Evolutionary conservation across 2,888 invertebrate species (phyloP), one percentile per base, ranked within the genome.

Genomic region (Ophion slaviceki): DNA sequence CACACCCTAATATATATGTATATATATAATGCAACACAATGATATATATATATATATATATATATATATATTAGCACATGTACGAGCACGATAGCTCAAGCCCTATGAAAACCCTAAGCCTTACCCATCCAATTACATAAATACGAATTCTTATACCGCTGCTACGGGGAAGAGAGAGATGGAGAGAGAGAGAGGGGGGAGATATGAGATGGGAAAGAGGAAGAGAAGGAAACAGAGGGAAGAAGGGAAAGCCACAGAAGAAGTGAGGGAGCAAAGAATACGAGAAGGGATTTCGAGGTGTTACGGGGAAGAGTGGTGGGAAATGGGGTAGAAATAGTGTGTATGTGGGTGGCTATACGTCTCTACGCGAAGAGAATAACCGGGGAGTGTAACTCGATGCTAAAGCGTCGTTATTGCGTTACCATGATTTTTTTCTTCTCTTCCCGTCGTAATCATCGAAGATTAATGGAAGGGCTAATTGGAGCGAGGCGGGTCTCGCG

Each of bases 51-150:
- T 20, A 20, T 8, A 64, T 83, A 67, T 4, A 24, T n/a, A 6
- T 28, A 61, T 20, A 20, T 8, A 40, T 20, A 57, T 53, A 57
- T 66, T 17, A 24, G 67, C 57, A 17, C 62, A 71, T 45, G 72
- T 59, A 57, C 62, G 70, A 75, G 78, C 74, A 84, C 87, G 79
- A 75, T 80, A 80, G 80, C 87, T 89, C 87, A 90, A 90, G 89
- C 88, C 90, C 87, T 89, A 88, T 88, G 88, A 89, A 87, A 89
- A 89, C 89, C 87, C 87, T 89, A 90, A 90, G 89, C 88, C 89
- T 86, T 88, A 84, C 85, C 88, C 89, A 90, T 89, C 88, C 89
- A 89, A 89, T 89, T 89, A 90, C 86, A 88, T 89, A 89, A 89
- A 87, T 89, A 88, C 88, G 87, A 86, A 87, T 88, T 88, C 82